Evolutionary conservation across 2,113 vertebrate genomes (phyloP).

Genomic region (Aviceda subcristata): DNA sequence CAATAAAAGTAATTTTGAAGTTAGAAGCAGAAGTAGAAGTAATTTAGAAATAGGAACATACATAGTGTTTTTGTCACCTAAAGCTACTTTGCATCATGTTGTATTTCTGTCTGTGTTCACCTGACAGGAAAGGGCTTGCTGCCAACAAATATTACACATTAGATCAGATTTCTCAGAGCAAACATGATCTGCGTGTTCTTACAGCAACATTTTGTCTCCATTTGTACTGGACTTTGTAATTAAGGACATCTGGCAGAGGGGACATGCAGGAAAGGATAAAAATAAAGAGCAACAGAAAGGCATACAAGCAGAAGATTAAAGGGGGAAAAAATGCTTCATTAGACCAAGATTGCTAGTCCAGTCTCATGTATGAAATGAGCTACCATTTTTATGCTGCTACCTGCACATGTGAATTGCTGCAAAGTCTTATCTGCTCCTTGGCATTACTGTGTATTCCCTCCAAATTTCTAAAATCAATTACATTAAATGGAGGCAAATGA

Average conservation of each 20-base stretch:
- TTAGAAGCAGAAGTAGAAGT: neutral
- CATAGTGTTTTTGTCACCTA: neutral
- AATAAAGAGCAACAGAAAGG: neutral
- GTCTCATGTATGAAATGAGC: neutral
- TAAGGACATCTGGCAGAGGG: neutral
- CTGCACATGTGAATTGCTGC: neutral
- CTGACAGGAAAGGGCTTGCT: constrained; percentile 5
- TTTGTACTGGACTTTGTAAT: neutral
- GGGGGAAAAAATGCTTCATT: neutral
- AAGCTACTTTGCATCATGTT: neutral
- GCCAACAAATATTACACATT: neutral
- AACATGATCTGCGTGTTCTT: neutral
- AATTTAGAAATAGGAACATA: neutral
- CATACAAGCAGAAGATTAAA: neutral
- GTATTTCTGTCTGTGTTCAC: neutral
- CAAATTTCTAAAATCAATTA: neutral
- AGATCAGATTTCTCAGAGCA: neutral
- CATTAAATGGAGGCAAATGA: neutral
- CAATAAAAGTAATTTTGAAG: neutral
- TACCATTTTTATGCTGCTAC: neutral
- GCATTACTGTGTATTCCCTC: neutral
- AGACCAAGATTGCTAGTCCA: neutral
- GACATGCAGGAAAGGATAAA: neutral
- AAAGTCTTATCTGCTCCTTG: neutral
- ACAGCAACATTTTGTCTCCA: neutral